Base-by-base conservation (phyloP, 1,140 invertebrate species). In the Batillaria attramentaria region DNA sequence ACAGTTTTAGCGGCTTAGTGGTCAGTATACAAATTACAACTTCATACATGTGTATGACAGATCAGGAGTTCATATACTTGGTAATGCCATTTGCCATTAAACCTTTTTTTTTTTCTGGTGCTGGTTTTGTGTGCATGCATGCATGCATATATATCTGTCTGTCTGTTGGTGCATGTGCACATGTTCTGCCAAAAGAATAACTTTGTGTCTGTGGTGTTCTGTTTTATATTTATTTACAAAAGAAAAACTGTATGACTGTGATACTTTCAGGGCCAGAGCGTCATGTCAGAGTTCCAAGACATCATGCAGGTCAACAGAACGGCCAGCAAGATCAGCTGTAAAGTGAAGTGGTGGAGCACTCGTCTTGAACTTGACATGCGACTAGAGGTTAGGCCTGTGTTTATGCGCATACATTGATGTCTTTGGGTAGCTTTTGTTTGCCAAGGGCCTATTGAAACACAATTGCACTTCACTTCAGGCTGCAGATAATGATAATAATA, bases 1-100 rank as follows among this genome's bases (percentile, higher is more conserved):
- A 81, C 31, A 81, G 76, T 1, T 86, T 85, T 73, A 72, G 33
- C 41, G 77, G 75, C 35, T 18, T 54, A 20, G 66, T 81, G 82
- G 86, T 87, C 66, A 73, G 60, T 20, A 24, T 28, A 35, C 20
- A 35, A 68, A 54, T 54, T 54, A 54, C 18, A 54, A 54, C 50
- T n/a, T n/a, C n/a, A n/a, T n/a, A n/a, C n/a, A n/a, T n/a, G n/a
- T n/a, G n/a, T n/a, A n/a, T n/a, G n/a, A n/a, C n/a, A n/a, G n/a
- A n/a, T n/a, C n/a, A n/a, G n/a, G n/a, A n/a, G n/a, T n/a, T n/a
- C 50, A 54, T 18, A 54, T n/a, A 54, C 50, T 3, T 54, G 18
- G n/a, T 54, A 18, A 3, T 3, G n/a, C 18, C 50, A 54, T 54
- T n/a, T 54, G 18, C 18, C 18, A 54, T 1, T n/a, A 18, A 4